These are phyloP conservation scores for Stenolophus ochropezus DNA, from an alignment of 2,888 invertebrate genomes.

Conservation along the genomic window DNA sequence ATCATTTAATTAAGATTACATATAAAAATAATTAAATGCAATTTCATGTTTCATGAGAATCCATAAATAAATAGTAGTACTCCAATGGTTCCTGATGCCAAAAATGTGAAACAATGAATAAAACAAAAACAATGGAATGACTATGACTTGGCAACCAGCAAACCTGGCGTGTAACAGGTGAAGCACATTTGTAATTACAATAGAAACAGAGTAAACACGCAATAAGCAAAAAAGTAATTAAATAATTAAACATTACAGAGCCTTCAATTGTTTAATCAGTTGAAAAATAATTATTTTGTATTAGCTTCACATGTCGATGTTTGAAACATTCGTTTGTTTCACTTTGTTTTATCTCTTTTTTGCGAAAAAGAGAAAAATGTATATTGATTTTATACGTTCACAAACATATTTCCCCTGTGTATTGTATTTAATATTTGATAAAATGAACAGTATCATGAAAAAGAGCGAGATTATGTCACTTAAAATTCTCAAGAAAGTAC, in stretches of 20 bases:
- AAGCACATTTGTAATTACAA: neutral
- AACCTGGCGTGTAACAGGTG: neutral
- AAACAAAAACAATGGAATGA: neutral
- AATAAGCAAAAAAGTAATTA: too few species aligned
- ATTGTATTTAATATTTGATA: slow-evolving; percentile 38
- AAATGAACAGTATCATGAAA: slow-evolving; percentile 13
- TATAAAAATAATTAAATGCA: too few species aligned
- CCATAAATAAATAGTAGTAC: too few species aligned
- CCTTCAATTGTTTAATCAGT: too few species aligned
- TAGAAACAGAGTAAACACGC: neutral
- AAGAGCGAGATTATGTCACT: neutral
- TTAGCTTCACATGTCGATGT: too few species aligned
- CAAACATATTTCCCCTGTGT: slow-evolving; percentile 41
- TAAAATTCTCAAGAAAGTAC: neutral
- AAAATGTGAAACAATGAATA: too few species aligned
- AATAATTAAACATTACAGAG: too few species aligned
- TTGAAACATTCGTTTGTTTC: neutral
- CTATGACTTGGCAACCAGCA: neutral
- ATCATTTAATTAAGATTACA: too few species aligned
- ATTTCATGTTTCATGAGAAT: too few species aligned
- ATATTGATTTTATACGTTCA: slow-evolving; percentile 36
- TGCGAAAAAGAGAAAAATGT: slow-evolving; percentile 14
- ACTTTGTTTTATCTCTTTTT: slow-evolving; percentile 5
- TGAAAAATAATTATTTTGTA: too few species aligned
- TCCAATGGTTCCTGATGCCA: too few species aligned